Evolutionary conservation across 2,797 vertebrate species (phyloP).

Genomic region (Psittacula derbiana): DNA sequence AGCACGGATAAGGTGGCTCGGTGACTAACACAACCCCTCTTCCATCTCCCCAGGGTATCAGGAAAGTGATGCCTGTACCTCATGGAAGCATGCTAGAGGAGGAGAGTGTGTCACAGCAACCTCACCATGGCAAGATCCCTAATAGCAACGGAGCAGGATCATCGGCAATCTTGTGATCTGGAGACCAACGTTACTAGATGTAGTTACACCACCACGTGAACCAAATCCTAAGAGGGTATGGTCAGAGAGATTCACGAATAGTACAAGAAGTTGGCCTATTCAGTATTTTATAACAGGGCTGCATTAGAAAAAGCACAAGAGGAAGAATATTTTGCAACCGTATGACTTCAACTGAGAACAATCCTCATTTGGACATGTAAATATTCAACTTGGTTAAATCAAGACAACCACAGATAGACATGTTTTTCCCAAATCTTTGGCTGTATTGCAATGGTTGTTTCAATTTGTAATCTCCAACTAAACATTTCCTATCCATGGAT

Average conservation of each 20-base stretch:
- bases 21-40: not conserved
- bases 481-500: conserved; percentile 92
- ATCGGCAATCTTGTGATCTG: not conserved
- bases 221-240: accelerated
- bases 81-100: not conserved
- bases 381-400: conserved; percentile 75
- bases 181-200: not conserved
- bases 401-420: conserved; percentile 81
- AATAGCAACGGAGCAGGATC: not conserved
- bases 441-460: conserved; percentile 92
- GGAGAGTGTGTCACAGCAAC: not conserved
- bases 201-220: not conserved
- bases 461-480: conserved; percentile 92
- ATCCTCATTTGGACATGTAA: conserved; percentile 21
- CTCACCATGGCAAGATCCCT: not conserved
- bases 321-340: not conserved
- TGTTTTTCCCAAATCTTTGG: conserved; percentile 85
- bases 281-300: not conserved
- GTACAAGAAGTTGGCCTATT: not conserved
- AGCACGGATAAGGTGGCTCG: accelerated
- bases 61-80: not conserved
- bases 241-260: not conserved
- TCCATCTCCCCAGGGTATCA: accelerated
- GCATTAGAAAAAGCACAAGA: not conserved
- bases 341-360: not conserved